Base-by-base conservation (phyloP, 2,888 invertebrate genomes). In the Colostygia pectinataria region DNA sequence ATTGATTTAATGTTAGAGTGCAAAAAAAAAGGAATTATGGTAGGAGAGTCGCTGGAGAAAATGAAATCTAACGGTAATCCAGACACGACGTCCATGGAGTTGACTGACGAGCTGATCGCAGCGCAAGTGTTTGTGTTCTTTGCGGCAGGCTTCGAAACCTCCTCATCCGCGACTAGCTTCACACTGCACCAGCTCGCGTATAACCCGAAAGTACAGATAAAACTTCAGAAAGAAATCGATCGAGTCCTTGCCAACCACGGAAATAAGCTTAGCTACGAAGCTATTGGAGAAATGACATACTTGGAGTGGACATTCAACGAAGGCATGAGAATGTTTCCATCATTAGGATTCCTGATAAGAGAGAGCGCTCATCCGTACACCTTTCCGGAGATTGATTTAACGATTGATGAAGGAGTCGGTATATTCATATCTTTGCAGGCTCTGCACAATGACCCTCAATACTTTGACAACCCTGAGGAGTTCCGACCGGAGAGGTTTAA, bases 41-140 rank as follows among this genome's bases (percentile, higher is more conserved):
- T 58, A 1, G 75, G 66, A 0, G 78, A 81, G 37, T 81, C 82
- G 0, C 54, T 81, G 12, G 80, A 80, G 34, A 66, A 59, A 5
- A 9, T 53, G 0, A 71, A 71, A 27, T 7, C 66, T 0, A 78
- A 81, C 24, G 80, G 80, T 1, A 62, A 62, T 4, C 72, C 79
- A 0, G 73, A 65, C 13, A 51, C 44, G 2, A 56, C 58, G 1
- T 57, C 57, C 0, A 14, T 77, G 13, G 76, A 77, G 44, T 44
- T 80, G 40, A 74, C 73, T 2, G 74, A 80, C 3, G 56, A 69
- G 27, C 51, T 76, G n/a, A 67, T 80, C 14, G 73, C 72, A 1
- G 78, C 79, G 3, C 80, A 80, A 31, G 73, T 77, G n/a, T 79
- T 78, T 29, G 65, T 80, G 2, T 81, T 81, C 57, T 81, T 81